Evolutionary conservation across 2,888 invertebrate genomes (phyloP), one percentile per base, ranked within the genome.

Genomic region (Acanthosepion pharaonis): DNA sequence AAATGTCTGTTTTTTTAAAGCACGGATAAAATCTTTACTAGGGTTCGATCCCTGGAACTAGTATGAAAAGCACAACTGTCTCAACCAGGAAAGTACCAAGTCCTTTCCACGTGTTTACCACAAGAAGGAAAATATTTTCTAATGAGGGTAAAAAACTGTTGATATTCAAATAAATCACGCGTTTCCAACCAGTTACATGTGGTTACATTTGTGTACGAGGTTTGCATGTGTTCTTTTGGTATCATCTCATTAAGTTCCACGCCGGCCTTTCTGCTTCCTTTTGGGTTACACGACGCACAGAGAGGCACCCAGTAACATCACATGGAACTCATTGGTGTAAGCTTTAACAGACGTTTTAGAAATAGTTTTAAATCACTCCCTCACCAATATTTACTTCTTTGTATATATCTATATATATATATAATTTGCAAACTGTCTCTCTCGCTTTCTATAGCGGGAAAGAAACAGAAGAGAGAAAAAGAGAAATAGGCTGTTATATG

Each of bases 51-150:
- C 20, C 23, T 6, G 59, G 3, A 42, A 25, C 59, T 25, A 9
- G 78, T n/a, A 78, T 8, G 15, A 18, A 78, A 78, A 6, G 11
- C n/a, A 28, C 28, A 78, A 78, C 78, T 78, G 1, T n/a, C n/a
- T n/a, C 11, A n/a, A 8, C 2, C 28, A 8, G 5, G 11, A n/a
- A 9, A 0, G 8, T 9, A 11, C 28, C n/a, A 28, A 15, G 0
- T 11, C 4, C 78, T n/a, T 15, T 78, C 33, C 78, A 78, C 78
- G 15, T 33, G n/a, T 33, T 33, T 78, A 0, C 78, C 33, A 18
- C n/a, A 78, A 11, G 15, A 33, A 23, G 6, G 20, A 0, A 23
- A 78, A n/a, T 5, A 33, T 78, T 78, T 78, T n/a, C 33, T 33
- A n/a, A 78, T 33, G 78, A n/a, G 78, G 9, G 33, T 20, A 33